These are phyloP conservation scores for Bombus impatiens DNA, from an alignment of 1,140 invertebrate genomes.

Conservation along the genomic window DNA sequence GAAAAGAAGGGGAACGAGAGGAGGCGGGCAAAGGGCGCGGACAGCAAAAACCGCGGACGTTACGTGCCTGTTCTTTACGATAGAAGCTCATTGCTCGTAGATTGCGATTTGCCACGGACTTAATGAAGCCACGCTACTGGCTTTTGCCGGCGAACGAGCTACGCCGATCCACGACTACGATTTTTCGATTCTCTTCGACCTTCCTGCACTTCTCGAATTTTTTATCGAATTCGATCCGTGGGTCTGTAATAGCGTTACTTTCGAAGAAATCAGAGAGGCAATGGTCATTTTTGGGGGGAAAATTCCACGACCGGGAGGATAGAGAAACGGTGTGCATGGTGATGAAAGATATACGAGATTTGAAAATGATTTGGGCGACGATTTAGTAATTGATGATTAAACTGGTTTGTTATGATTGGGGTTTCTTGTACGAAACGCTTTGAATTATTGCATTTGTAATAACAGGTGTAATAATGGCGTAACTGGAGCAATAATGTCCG, in stretches of 20 bases:
- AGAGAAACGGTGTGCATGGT: too few species aligned
- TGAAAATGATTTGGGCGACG: not conserved
- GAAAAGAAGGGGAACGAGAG: slow-evolving; percentile 33
- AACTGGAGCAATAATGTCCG: not conserved
- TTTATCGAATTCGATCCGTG: slow-evolving; percentile 18
- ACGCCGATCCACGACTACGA: slow-evolving; percentile 13
- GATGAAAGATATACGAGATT: not conserved
- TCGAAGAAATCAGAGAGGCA: not conserved
- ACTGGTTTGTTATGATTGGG: too few species aligned
- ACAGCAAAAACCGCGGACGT: slow-evolving; percentile 73
- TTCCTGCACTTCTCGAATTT: slow-evolving; percentile 1
- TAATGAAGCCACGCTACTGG: slow-evolving; percentile 78
- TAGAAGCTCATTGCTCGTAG: slow-evolving; percentile 79
- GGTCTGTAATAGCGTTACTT: slow-evolving; percentile 16
- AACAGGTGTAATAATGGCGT: slow-evolving; percentile 13
- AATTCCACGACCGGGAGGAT: too few species aligned
- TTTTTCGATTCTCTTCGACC: slow-evolving; percentile 12
- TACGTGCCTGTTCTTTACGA: slow-evolving; percentile 75
- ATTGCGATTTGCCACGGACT: slow-evolving; percentile 81
- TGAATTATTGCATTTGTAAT: not conserved
- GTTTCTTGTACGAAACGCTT: not conserved
- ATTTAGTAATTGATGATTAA: not conserved
- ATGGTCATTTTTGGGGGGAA: not conserved
- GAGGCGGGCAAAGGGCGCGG: slow-evolving; percentile 36
- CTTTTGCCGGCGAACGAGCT: slow-evolving; percentile 47